Evolutionary conservation across 2,888 invertebrate species (phyloP), one percentile per base, ranked within the genome.

Genomic region (Apodemia hepburni): DNA sequence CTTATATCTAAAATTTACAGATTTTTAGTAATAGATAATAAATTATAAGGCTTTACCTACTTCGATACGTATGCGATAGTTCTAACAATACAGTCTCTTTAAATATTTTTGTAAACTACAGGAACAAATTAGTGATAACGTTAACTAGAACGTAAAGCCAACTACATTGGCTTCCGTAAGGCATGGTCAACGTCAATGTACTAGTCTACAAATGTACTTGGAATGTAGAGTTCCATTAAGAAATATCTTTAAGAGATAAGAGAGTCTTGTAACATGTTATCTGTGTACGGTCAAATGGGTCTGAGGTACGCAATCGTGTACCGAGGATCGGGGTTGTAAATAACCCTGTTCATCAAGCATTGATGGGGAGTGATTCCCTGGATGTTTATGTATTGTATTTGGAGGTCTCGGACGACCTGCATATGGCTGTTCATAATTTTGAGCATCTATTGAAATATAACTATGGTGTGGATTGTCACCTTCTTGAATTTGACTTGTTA

Each of bases 381-480:
- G 84, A 68, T 87, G 87, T 78, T 91, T 91, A 71, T 89, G 84
- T 66, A 90, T 77, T 60, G 89, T 85, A 72, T 86, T 85, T 74
- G 89, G 85, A 69, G 90, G 89, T 75, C 90, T 85, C 63, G 86
- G 84, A 61, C 92, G 80, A 64, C 91, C 87, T 62, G 85, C 80
- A 69, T 91, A 91, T 29, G 92, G 89, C 71, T 90, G 90, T 67
- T 92, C 92, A 68, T 92, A 92, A 74, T 90, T 92, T 75, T 92
- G 92, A 68, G 92, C 87, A 72, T 94, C 94, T 69, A 94, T 94
- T 65, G 94, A 94, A 75, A 94, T 93, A 79, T 94, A 94, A 82
- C 94, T 94, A 75, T 94, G 94, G 75, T 94, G 94, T 71, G 93
- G 85, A 75, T 93, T 93, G 68, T 94, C 93, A 59, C 93, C 92